Evolutionary conservation across 2,888 invertebrate genomes (phyloP), one percentile per base, ranked within the genome.

Genomic region (Corythucha ciliata): DNA sequence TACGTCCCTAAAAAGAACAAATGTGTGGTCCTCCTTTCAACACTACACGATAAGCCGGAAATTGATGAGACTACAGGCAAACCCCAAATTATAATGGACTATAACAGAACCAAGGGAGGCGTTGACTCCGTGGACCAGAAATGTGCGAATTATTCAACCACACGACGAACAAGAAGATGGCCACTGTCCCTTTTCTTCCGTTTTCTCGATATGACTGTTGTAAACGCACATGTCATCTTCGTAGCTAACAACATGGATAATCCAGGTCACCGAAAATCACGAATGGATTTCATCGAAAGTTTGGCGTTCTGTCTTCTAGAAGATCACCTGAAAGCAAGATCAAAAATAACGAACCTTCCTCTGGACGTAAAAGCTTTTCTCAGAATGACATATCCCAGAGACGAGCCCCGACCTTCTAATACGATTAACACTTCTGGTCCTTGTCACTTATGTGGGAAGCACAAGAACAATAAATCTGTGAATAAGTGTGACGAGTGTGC

Each of bases 291-390:
- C 20, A 16, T 46, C 12, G 21, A 46, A 12, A 46, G 46, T n/a
- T 34, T 46, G 21, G 34, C n/a, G 6, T n/a, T 21, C n/a, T 22
- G 21, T 24, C 46, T 46, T 34, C 3, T 46, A 16, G 21, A 33
- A 46, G 46, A 46, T 18, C 46, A 34, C 5, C 18, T 46, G 33
- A 46, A 20, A 33, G 46, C 21, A 33, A 46, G 46, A 46, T 32
- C 46, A 21, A 34, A 18, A 2, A 20, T 24, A 18, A 46, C 32
- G 34, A 22, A 25, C 33, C 32, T 46, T 24, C 34, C 34, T 34
- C 32, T 14, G n/a, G 46, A 46, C n/a, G n/a, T n/a, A n/a, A n/a
- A n/a, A n/a, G n/a, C n/a, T n/a, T n/a, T n/a, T n/a, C n/a, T n/a
- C n/a, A n/a, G n/a, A n/a, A n/a, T n/a, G n/a, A n/a, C n/a, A n/a